Base-by-base conservation (phyloP, 2,113 vertebrate species). In the Chelonoidis abingdonii region DNA sequence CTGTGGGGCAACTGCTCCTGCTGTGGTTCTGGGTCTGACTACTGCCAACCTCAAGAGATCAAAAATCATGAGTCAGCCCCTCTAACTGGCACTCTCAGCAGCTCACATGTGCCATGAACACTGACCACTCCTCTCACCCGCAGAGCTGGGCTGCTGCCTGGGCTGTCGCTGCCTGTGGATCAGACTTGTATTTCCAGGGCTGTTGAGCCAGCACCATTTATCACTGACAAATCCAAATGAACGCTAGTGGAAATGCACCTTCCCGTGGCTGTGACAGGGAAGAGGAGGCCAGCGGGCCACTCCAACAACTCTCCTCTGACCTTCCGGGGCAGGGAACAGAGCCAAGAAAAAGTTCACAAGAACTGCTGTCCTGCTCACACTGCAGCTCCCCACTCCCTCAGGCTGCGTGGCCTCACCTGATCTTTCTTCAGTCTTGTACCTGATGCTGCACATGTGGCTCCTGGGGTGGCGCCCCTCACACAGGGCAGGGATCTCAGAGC, bases 151-250 rank as follows among this genome's bases (percentile, higher is more conserved):
- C 35, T 10, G 65, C 35, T n/a, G 31, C 31, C 62, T 31, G 7
- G 7, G 62, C 31, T 3, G 35, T 62, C 6, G 29, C 29, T 62
- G 59, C 59, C 22, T 16, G 59, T 5, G 11, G 62, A 35, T 17
- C 7, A n/a, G 65, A 72, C 19, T 22, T 21, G 62, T 69, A 1
- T 9, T 24, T 52, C 10, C 24, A 52, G 53, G 80, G 35, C 65
- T 38, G 65, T 21, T 1, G 10, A 41, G 80, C 27, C 52, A 83
- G 53, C 13, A n/a, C 29, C 1, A 0, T 27, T 44, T 87, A 72
- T 75, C 31, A 47, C 1, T 2, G 65, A 0, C 1, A 11, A 54
- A 83, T 57, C 41, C 83, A 90, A 90, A 3, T 12, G 41, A 25
- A 4, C 2, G 10, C 50, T 12, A 13, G 31, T 4, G 50, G 9